A percentile compares a stretch with the other conserved stretches of the same genome.
These are phyloP conservation scores for Basileuterus tristriatus DNA, from an alignment of 2,797 vertebrate genomes.

Conservation along the genomic window DNA sequence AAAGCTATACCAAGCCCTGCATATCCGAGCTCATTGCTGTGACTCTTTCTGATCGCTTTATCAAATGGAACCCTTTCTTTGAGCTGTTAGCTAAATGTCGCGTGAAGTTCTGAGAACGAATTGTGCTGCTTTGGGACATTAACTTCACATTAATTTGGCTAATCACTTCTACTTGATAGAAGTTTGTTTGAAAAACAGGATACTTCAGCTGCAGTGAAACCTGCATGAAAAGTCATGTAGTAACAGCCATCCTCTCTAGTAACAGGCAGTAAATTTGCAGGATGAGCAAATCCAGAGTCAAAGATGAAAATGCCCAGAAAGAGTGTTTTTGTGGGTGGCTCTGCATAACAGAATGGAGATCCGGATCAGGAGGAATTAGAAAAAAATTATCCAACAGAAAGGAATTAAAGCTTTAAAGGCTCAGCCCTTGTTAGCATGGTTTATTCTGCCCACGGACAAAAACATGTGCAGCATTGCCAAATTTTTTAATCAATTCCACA, in stretches of 20 bases:
- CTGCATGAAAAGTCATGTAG: neutral
- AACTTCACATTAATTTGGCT: constrained; percentile 70
- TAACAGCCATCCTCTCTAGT: neutral
- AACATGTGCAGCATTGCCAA: neutral
- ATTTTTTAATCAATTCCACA: neutral
- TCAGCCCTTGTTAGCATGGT: neutral
- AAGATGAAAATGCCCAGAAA: neutral
- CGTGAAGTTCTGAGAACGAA: constrained; percentile 71
- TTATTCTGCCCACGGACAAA: neutral
- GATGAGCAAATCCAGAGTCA: neutral
- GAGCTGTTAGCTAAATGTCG: constrained; percentile 69
- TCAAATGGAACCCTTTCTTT: constrained; percentile 60
- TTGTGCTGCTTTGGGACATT: constrained; percentile 69
- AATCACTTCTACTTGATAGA: constrained; percentile 69
- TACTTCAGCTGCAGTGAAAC: constrained; percentile 6
- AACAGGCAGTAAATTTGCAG: neutral
- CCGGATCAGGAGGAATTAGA: neutral
- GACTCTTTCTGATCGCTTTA: constrained; percentile 51
- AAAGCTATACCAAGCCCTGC: constrained; percentile 29
- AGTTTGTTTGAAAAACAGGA: constrained; percentile 68
- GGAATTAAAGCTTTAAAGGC: neutral
- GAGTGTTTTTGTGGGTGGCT: neutral
- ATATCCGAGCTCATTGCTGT: constrained; percentile 11
- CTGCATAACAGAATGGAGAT: neutral
- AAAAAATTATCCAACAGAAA: neutral